Base-by-base conservation (phyloP, 2,888 invertebrate species). In the Dichetophora obliterata region DNA sequence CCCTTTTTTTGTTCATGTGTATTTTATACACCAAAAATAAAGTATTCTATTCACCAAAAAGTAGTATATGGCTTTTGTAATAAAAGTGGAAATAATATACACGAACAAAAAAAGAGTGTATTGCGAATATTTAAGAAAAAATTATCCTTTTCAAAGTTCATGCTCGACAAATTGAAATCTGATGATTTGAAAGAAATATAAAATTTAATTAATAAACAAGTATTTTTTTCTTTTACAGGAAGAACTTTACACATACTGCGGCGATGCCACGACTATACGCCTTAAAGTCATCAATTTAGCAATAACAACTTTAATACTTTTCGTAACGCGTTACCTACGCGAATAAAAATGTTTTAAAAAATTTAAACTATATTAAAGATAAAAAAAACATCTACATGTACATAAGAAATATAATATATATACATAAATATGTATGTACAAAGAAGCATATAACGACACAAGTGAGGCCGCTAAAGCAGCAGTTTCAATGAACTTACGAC, bases 171-270 rank as follows among this genome's bases (percentile, higher is more conserved):
- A n/a, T n/a, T n/a, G n/a, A n/a, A n/a, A n/a, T n/a, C n/a, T n/a
- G n/a, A n/a, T n/a, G n/a, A n/a, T n/a, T n/a, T n/a, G n/a, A n/a
- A n/a, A n/a, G n/a, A n/a, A n/a, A n/a, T n/a, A n/a, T n/a, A n/a
- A n/a, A n/a, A n/a, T n/a, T n/a, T n/a, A n/a, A n/a, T n/a, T n/a
- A n/a, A n/a, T n/a, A n/a, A 9, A 22, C 19, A 8, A 1, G 2
- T 54, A 19, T 22, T 54, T 8, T 61, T 69, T 70, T 14, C 27
- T 11, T 24, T 77, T 78, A 4, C 73, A 89, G 89, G 89, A 89
- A 83, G 86, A 84, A 76, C 81, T 84, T 68, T 88, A 80, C 78
- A 86, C 88, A 68, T 89, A 88, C 80, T 89, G 89, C 82, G 89
- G 89, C 73, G 85, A 87, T 76, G 89, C 87, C 66, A 82, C 84